Conservation (phyloP, 2,113 vertebrate species). For the Gavia stellata region DNA sequence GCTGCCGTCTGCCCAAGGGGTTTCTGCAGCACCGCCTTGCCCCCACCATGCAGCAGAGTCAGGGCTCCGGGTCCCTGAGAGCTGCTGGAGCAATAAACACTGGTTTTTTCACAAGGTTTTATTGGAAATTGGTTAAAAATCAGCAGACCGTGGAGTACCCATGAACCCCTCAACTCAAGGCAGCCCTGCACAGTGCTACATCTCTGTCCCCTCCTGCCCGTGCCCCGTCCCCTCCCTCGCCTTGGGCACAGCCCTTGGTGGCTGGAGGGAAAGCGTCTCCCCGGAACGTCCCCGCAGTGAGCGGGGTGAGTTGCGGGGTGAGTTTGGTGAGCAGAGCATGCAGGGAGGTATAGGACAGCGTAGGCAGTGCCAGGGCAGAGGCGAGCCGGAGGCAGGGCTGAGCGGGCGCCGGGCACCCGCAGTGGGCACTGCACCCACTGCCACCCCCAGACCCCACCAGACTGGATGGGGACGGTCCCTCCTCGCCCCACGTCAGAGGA, state of each 20-base stretch:
- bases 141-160: fast-evolving
- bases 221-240: background rate
- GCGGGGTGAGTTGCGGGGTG: too few species aligned
- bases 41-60: fast-evolving
- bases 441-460: fast-evolving
- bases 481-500: fast-evolving
- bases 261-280: too few species aligned
- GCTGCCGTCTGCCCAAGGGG: background rate
- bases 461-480: background rate
- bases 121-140: background rate
- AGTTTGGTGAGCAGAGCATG: fast-evolving
- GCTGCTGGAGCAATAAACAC: fast-evolving
- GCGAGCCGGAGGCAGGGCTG: background rate
- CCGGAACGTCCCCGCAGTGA: fast-evolving
- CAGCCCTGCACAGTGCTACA: background rate
- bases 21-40: background rate
- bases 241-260: background rate
- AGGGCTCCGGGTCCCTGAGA: fast-evolving
- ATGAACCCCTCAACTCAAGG: fast-evolving
- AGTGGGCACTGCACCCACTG: background rate
- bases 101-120: background rate
- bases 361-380: background rate
- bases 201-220: background rate
- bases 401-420: fast-evolving
- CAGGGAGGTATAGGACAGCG: background rate